phyloP scores from a whole-genome alignment of 2,797 vertebrate genomes.

The Danio jaintianensis region DNA sequence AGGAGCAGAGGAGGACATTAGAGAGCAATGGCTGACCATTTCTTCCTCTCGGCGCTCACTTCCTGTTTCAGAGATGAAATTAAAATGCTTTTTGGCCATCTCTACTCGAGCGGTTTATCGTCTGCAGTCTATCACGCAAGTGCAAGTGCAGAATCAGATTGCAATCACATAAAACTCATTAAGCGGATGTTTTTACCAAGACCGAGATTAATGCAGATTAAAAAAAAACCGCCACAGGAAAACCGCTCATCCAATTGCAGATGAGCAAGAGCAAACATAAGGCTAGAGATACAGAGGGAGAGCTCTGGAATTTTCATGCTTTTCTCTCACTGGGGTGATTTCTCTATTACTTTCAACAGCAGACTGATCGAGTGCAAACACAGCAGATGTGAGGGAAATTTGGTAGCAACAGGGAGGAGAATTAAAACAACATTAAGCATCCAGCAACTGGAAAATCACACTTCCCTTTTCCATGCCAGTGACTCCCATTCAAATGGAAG shows the following conservation, averaged over 20 bases:
- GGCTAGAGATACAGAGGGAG: constrained; percentile 21
- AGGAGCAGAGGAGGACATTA: constrained; percentile 51
- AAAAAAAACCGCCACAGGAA: constrained; percentile 40
- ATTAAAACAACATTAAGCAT: constrained; percentile 66
- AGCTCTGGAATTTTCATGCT: constrained; percentile 36
- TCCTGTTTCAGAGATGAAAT: constrained; percentile 55
- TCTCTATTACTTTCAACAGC: constrained; percentile 60
- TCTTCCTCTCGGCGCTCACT: constrained; percentile 53
- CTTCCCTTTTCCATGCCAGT: constrained; percentile 53
- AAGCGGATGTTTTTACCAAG: constrained; percentile 54
- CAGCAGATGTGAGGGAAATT: constrained; percentile 68
- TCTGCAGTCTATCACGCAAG: constrained; percentile 38
- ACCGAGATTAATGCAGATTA: constrained; percentile 52
- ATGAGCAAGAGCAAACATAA: constrained; percentile 44
- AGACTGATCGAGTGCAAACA: constrained; percentile 64
- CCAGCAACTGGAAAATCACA: constrained; percentile 67
- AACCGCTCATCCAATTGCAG: constrained; percentile 36
- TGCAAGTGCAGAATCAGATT: constrained; percentile 38
- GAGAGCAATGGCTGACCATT: constrained; percentile 35
- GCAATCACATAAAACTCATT: constrained; percentile 51
- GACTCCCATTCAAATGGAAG: constrained; percentile 58
- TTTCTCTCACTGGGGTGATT: constrained; percentile 58
- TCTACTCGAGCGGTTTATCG: constrained; percentile 37
- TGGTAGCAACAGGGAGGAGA: constrained; percentile 68
- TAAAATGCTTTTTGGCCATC: constrained; percentile 44